These are phyloP conservation scores for Oceanites oceanicus DNA, from an alignment of 2,113 vertebrate genomes.

Conservation along the genomic window DNA sequence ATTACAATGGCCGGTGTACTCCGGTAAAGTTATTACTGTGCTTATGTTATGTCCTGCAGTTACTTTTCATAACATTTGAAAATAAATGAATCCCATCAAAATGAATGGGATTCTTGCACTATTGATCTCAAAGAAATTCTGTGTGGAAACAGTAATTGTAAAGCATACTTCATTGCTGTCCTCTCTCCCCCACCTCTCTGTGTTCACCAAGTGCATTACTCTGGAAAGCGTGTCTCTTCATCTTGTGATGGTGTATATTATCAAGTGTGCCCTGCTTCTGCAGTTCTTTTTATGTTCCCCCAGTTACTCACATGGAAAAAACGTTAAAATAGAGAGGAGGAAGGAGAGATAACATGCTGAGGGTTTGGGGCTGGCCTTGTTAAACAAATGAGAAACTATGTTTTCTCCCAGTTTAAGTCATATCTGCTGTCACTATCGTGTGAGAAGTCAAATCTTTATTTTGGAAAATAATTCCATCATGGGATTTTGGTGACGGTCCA, in stretches of 20 bases:
- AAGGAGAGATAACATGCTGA: not conserved
- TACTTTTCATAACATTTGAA: conserved; percentile 26
- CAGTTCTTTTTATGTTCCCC: not conserved
- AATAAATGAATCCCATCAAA: conserved; percentile 35
- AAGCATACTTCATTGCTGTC: conserved; percentile 28
- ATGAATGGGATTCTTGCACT: conserved; percentile 37
- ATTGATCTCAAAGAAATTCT: conserved; percentile 31
- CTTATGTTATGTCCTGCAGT: not conserved
- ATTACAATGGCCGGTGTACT: not conserved
- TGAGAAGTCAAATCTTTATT: not conserved
- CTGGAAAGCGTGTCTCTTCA: not conserved
- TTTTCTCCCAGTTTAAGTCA: not conserved
- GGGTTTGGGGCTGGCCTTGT: not conserved
- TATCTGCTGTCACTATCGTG: not conserved
- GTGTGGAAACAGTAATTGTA: conserved; percentile 42
- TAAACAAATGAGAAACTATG: not conserved
- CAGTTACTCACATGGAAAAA: not conserved
- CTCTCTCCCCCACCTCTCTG: not conserved
- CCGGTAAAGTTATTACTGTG: not conserved
- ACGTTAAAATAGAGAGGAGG: not conserved
- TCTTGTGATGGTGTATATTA: not conserved
- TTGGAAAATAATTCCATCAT: not conserved
- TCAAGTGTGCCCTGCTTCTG: not conserved
- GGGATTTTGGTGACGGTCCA: not conserved
- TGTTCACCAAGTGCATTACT: not conserved